phyloP scores from a whole-genome alignment of 2,797 vertebrate species.

The Paratrypauchen microcephalus region DNA sequence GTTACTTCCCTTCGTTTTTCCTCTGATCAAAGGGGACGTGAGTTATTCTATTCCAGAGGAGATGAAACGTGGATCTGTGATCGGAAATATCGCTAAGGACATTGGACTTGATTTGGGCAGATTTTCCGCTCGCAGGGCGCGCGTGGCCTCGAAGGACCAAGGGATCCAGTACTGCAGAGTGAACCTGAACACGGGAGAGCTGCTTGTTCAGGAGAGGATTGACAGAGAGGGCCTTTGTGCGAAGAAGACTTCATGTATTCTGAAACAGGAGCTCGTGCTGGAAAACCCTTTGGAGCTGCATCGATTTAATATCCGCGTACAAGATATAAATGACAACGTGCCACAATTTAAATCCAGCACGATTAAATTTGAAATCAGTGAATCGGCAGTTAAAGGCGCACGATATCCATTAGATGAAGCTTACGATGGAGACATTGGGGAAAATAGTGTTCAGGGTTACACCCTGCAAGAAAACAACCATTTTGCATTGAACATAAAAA shows the following conservation, averaged over 20 bases:
- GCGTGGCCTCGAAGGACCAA: constrained; percentile 49
- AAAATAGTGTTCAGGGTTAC: constrained; percentile 51
- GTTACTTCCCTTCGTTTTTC: background rate
- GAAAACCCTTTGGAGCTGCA: constrained; percentile 73
- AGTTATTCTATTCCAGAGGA: constrained; percentile 41
- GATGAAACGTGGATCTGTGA: constrained; percentile 20
- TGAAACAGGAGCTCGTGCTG: constrained; percentile 69
- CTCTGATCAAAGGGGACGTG: constrained; percentile 30
- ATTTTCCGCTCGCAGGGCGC: constrained; percentile 43
- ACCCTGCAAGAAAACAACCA: constrained; percentile 43
- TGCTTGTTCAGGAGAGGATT: constrained; percentile 41
- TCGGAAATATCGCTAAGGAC: constrained; percentile 45
- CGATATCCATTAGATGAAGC: constrained; percentile 47
- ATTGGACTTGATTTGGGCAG: constrained; percentile 30
- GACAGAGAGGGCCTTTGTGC: constrained; percentile 60
- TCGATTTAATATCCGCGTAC: constrained; percentile 61
- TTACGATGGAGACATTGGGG: constrained; percentile 60
- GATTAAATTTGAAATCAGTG: constrained; percentile 64
- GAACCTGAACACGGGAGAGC: constrained; percentile 39
- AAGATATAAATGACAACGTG: constrained; percentile 72
- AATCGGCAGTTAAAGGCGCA: constrained; percentile 58
- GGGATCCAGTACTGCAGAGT: constrained; percentile 35
- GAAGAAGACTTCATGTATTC: constrained; percentile 32
- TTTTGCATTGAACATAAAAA: constrained; percentile 25
- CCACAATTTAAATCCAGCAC: constrained; percentile 56